These are phyloP conservation scores for human DNA, from an alignment of 2,113 vertebrate genomes.

Conservation along the genomic window GRCh38 chr20:35503501-35504000, in stretches of 20 bases:
- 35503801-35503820: conserved; percentile 73
- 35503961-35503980: conserved; percentile 66
- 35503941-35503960: conserved; percentile 69
- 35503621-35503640: conserved; percentile 72
- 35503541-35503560: conserved; percentile 79
- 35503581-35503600: conserved; percentile 78
- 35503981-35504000: conserved; percentile 73
- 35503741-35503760: conserved; percentile 64
- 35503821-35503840: conserved; percentile 72
- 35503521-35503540: conserved; percentile 75
- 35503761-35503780: conserved; percentile 66
- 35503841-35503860: conserved; percentile 62
- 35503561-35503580: conserved; percentile 82
- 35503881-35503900: conserved; percentile 51
- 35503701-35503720: conserved; percentile 74
- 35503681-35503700: conserved; percentile 78
- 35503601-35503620: conserved; percentile 75
- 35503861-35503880: conserved; percentile 62
- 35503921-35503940: conserved; percentile 52
- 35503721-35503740: conserved; percentile 71
- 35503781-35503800: conserved; percentile 74
- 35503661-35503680: conserved; percentile 69
- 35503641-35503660: conserved; percentile 77
- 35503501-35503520: conserved; percentile 65
- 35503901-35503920: conserved; percentile 62